A percentile compares a stretch with the other conserved stretches of the same genome.
These are phyloP conservation scores for Drosophila oshimai DNA, from an alignment of 1,140 invertebrate species.

Conservation along the genomic window DNA sequence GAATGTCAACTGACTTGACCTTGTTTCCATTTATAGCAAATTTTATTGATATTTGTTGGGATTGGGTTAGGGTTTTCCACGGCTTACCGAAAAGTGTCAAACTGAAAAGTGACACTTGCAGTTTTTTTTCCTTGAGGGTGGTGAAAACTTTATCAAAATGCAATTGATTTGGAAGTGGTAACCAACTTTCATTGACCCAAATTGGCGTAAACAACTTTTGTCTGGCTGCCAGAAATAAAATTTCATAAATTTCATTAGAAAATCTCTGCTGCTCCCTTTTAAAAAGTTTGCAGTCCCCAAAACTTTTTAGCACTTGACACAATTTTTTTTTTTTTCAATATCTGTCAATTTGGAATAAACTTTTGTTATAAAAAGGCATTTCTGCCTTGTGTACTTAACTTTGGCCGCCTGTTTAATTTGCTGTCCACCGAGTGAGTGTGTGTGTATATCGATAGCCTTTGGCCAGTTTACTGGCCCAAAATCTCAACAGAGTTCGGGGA, in stretches of 20 bases:
- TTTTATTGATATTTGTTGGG: constrained; percentile 64
- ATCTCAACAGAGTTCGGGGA: constrained; percentile 42
- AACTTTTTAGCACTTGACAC: constrained; percentile 54
- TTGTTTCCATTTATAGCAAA: constrained; percentile 61
- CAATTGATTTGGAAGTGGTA: constrained; percentile 67
- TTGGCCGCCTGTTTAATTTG: constrained; percentile 60
- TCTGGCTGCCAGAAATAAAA: constrained; percentile 50
- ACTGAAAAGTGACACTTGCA: constrained; percentile 43
- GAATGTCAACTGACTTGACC: constrained; percentile 44
- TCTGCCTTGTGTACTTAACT: constrained; percentile 26
- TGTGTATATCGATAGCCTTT: constrained; percentile 36
- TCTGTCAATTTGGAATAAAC: constrained; percentile 37
- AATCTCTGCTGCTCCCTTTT: neutral
- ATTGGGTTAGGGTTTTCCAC: constrained; percentile 23
- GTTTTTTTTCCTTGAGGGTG: neutral
- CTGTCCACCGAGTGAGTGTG: constrained; percentile 1
- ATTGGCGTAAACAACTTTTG: constrained; percentile 69
- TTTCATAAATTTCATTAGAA: constrained; percentile 76
- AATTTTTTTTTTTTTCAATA: constrained; percentile 46
- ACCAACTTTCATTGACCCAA: constrained; percentile 73
- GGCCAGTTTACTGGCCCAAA: constrained; percentile 22
- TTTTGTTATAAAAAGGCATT: constrained; percentile 57
- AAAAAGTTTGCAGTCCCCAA: constrained; percentile 41
- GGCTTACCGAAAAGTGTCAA: constrained; percentile 42
- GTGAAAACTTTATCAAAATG: constrained; percentile 68